Conservation (phyloP, 2,888 invertebrate genomes). For the Acheta domesticus region DNA sequence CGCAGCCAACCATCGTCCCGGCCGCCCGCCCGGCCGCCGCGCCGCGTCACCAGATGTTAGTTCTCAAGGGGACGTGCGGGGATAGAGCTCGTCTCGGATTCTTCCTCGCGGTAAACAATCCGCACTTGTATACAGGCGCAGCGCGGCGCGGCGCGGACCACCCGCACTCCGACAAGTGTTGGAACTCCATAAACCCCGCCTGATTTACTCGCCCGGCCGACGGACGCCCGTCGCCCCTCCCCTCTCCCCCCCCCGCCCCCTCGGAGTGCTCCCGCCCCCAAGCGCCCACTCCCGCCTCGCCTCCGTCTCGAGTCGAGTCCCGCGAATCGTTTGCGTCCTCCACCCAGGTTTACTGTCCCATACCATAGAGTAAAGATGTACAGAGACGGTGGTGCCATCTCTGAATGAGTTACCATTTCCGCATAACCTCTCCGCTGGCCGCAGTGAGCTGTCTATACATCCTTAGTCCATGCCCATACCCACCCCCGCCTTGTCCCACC, state of each 20-base stretch:
- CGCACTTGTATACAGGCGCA: slow-evolving; percentile 3
- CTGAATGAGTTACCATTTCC: too few relatives aligned
- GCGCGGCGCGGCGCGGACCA: background rate
- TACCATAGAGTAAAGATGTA: too few relatives aligned
- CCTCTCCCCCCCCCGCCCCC: background rate
- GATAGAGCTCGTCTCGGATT: slow-evolving; percentile 18
- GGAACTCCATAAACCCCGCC: background rate
- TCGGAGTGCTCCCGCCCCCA: too few relatives aligned
- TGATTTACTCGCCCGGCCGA: slow-evolving; percentile 6
- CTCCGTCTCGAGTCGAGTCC: rapidly evolving
- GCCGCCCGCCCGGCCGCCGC: background rate
- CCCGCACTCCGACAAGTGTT: slow-evolving; percentile 4
- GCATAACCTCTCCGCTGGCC: too few relatives aligned
- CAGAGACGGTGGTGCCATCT: too few relatives aligned
- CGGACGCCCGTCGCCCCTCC: background rate
- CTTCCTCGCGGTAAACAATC: background rate
- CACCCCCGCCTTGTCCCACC: too few relatives aligned
- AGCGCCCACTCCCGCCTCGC: too few relatives aligned
- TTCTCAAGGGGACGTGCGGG: background rate
- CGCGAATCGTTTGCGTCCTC: too few relatives aligned
- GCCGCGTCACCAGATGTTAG: background rate
- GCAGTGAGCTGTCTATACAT: too few relatives aligned
- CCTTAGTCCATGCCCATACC: too few relatives aligned
- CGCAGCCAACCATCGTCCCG: background rate
- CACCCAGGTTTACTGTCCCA: too few relatives aligned